phyloP scores from a whole-genome alignment of 2,797 vertebrate species.

The Sebastes vulpes region DNA sequence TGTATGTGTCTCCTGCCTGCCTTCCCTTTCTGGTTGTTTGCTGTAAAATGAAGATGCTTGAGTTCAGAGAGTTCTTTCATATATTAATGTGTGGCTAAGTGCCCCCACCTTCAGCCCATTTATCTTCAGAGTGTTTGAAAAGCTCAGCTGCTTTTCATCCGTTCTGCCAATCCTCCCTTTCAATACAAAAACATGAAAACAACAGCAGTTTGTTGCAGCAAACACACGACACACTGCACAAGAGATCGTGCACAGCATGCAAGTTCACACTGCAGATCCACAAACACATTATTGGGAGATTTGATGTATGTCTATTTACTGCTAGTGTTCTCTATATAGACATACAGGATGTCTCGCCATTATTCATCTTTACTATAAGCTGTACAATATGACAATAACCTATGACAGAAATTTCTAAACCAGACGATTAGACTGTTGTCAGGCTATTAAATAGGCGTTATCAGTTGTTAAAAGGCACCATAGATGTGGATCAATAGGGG shows the following conservation, averaged over 20 bases:
- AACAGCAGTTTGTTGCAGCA: not conserved
- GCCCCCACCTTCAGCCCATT: not conserved
- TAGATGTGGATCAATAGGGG: too few species aligned
- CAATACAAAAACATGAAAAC: not conserved
- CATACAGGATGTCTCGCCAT: not conserved
- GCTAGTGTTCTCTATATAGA: not conserved
- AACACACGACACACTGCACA: not conserved
- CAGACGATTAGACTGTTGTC: too few species aligned
- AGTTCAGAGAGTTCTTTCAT: slow-evolving; percentile 3
- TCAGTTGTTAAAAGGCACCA: too few species aligned
- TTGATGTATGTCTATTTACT: not conserved
- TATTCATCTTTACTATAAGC: not conserved
- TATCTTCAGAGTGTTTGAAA: slow-evolving; percentile 5
- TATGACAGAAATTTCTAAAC: not conserved
- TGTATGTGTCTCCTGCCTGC: not conserved
- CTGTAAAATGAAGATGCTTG: not conserved
- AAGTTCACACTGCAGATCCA: not conserved
- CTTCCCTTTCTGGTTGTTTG: not conserved
- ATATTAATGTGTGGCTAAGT: slow-evolving; percentile 16
- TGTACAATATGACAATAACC: not conserved
- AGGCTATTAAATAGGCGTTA: too few species aligned
- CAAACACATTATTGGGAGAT: not conserved
- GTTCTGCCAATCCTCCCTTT: slow-evolving; percentile 12
- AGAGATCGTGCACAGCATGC: not conserved
- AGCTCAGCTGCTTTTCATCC: slow-evolving; percentile 14